phyloP scores from a whole-genome alignment of 2,113 vertebrate species.

The Takifugu flavidus region DNA sequence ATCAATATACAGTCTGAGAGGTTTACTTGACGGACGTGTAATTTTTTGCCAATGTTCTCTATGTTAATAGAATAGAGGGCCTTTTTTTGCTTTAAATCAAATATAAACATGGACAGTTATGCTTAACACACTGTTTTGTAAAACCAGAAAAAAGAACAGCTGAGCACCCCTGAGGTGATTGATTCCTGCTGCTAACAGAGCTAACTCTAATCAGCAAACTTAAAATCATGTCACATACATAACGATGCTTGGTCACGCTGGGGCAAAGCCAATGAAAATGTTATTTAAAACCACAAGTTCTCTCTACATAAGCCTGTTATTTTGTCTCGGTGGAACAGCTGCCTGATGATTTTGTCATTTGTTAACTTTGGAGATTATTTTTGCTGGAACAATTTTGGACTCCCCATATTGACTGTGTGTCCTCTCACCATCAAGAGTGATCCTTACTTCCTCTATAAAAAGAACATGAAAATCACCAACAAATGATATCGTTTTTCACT shows the following conservation, averaged over 20 bases:
- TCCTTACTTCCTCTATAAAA: background rate
- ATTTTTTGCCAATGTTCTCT: too few species aligned
- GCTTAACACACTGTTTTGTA: background rate
- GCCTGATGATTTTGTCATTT: conserved; percentile 7
- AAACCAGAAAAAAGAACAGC: background rate
- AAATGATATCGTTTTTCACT: conserved; percentile 16
- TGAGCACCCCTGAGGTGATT: background rate
- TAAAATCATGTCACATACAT: too few species aligned
- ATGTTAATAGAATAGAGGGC: too few species aligned
- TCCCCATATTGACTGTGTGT: background rate
- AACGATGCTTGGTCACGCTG: conserved; percentile 19
- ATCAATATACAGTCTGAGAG: too few species aligned
- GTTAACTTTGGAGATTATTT: conserved; percentile 18
- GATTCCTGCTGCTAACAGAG: too few species aligned
- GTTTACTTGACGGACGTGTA: too few species aligned
- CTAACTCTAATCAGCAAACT: too few species aligned
- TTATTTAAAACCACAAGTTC: conserved; percentile 26
- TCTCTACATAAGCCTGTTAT: background rate
- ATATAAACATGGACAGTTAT: too few species aligned
- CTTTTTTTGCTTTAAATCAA: background rate
- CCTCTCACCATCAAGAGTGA: background rate
- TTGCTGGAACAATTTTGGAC: conserved; percentile 3
- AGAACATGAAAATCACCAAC: conserved; percentile 1
- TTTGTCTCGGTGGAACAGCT: conserved; percentile 11
- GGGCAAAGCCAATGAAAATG: conserved; percentile 26